Evolutionary conservation across 2,888 invertebrate species (phyloP).

Genomic region (Pantelozetes paolii): DNA sequence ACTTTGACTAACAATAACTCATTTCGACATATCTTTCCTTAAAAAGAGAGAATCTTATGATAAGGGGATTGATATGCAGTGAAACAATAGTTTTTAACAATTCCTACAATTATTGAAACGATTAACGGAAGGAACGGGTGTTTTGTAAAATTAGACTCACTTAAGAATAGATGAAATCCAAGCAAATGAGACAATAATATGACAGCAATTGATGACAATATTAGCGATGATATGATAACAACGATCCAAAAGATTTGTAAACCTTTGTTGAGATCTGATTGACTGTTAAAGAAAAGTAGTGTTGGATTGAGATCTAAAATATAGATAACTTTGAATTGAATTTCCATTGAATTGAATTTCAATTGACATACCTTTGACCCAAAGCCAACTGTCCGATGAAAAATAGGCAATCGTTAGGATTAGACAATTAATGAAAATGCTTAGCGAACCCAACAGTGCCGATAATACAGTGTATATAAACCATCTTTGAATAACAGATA

Average conservation of each 20-base stretch:
- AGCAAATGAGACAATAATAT: slow-evolving; percentile 46
- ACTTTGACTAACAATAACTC: too few species aligned
- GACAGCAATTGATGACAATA: slow-evolving; percentile 45
- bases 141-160: too few species aligned
- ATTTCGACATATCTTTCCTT: too few species aligned
- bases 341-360: too few species aligned
- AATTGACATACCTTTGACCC: slow-evolving; percentile 17
- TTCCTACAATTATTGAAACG: too few species aligned
- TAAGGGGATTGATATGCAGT: too few species aligned
- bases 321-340: too few species aligned
- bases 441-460: slow-evolving; percentile 46
- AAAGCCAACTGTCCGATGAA: slow-evolving; percentile 43
- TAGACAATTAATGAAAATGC: slow-evolving; percentile 44
- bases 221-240: slow-evolving; percentile 44
- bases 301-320: neutral
- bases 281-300: slow-evolving; percentile 7
- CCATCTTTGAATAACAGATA: too few species aligned
- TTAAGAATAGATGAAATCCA: slow-evolving; percentile 45
- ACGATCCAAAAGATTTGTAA: slow-evolving; percentile 42
- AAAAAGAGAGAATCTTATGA: too few species aligned
- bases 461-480: slow-evolving; percentile 47
- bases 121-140: too few species aligned
- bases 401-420: slow-evolving; percentile 46
- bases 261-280: neutral
- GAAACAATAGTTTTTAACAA: too few species aligned